Percentiles rank a stretch among this genome's conserved stretches.
Conservation (phyloP, 2,797 vertebrate species). For the Phoeniculus purpureus region DNA sequence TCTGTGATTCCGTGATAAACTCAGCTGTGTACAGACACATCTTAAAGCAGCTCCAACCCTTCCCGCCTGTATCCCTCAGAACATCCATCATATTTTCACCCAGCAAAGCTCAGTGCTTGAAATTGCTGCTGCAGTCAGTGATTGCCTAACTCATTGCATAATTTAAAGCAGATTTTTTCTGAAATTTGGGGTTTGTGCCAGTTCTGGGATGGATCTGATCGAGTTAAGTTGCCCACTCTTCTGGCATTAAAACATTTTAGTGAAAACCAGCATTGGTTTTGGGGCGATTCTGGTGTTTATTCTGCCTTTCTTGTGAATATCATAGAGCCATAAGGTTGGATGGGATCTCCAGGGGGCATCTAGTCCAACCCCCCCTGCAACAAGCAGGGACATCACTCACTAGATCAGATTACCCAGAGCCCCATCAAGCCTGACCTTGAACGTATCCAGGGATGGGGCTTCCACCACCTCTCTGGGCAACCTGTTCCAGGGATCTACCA, state of each 20-base stretch:
- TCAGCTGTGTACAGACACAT: fast-evolving
- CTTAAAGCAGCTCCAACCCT: fast-evolving
- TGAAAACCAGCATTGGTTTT: not conserved
- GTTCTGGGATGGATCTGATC: not conserved
- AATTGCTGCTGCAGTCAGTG: not conserved
- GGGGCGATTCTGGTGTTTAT: fast-evolving
- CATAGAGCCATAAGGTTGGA: no score
- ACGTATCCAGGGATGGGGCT: no score
- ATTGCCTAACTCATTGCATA: not conserved
- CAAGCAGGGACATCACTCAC: no score
- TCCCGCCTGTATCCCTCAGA: not conserved
- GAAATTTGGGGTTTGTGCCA: not conserved
- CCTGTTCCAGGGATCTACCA: no score
- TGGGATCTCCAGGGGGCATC: no score
- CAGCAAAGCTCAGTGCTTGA: not conserved
- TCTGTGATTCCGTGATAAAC: not conserved
- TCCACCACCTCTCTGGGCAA: no score
- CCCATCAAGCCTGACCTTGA: no score
- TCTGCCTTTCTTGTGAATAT: not conserved
- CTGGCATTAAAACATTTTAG: not conserved
- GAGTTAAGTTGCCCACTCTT: not conserved
- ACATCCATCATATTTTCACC: not conserved
- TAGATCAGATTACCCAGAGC: no score
- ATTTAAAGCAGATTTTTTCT: not conserved
- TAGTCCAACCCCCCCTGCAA: no score